Conservation (phyloP, 2,888 invertebrate genomes). For the Dorcus hopei region DNA sequence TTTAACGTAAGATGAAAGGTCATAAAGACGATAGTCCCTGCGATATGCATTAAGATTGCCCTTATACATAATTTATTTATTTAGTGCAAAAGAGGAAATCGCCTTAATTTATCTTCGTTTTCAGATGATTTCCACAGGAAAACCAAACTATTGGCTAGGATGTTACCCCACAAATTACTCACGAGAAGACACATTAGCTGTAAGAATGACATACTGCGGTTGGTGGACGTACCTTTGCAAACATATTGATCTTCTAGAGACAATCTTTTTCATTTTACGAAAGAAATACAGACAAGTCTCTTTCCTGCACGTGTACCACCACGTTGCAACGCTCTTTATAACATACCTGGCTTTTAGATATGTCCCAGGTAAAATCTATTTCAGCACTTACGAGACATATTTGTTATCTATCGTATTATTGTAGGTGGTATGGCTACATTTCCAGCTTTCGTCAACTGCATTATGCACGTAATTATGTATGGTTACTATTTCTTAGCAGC, state of each 20-base stretch:
- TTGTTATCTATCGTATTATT: constrained; percentile 17
- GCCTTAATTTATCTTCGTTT: too few relatives aligned
- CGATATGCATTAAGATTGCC: too few relatives aligned
- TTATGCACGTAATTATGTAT: constrained; percentile 75
- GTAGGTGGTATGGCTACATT: constrained; percentile 63
- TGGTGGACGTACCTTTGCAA: constrained; percentile 67
- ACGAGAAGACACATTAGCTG: constrained; percentile 55
- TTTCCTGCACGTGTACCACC: constrained; percentile 72
- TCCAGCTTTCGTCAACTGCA: constrained; percentile 62
- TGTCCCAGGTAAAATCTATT: constrained; percentile 33
- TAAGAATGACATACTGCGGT: constrained; percentile 34
- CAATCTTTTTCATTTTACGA: constrained; percentile 67
- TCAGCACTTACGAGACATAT: constrained; percentile 54
- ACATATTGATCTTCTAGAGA: constrained; percentile 65
- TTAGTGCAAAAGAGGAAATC: too few relatives aligned
- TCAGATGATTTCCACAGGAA: too few relatives aligned
- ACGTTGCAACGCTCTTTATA: constrained; percentile 58
- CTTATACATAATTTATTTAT: too few relatives aligned
- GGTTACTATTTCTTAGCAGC: constrained; percentile 67
- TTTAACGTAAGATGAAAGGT: too few relatives aligned
- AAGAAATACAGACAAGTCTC: constrained; percentile 71
- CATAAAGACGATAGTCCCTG: too few relatives aligned
- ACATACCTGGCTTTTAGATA: constrained; percentile 62
- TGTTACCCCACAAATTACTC: constrained; percentile 56
- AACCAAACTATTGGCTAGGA: too few relatives aligned